These are phyloP conservation scores for Brachionus rubens DNA, from an alignment of 1,140 invertebrate genomes.

Conservation along the genomic window DNA sequence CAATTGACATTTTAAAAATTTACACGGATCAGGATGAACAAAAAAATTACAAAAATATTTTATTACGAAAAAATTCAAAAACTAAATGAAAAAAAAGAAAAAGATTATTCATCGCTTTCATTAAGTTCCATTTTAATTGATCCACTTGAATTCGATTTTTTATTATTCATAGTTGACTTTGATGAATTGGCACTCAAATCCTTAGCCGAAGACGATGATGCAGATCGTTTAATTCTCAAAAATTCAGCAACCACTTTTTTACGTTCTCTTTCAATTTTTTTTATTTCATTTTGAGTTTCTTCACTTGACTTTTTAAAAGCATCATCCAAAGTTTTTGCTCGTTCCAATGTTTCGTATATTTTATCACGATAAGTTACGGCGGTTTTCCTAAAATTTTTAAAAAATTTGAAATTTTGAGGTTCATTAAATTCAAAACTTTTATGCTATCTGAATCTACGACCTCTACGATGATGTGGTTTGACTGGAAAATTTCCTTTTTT, in stretches of 20 bases:
- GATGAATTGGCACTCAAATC: background rate
- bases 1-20: too few species aligned
- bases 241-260: background rate
- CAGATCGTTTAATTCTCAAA: background rate
- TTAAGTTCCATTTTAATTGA: background rate
- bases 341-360: background rate
- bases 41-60: too few species aligned
- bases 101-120: background rate
- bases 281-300: background rate
- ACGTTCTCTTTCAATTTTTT: background rate
- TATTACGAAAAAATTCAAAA: too few species aligned
- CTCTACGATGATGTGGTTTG: too few species aligned
- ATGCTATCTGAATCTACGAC: background rate
- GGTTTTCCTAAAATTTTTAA: background rate
- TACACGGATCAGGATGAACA: too few species aligned
- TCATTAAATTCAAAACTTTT: background rate
- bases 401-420: too few species aligned
- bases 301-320: background rate
- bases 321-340: conserved; percentile 5
- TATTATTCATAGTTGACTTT: background rate
- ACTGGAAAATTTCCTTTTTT: too few species aligned
- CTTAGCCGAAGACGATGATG: background rate
- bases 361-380: conserved; percentile 11
- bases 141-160: conserved; percentile 4
- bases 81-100: background rate